These are phyloP conservation scores for Oryzias dopingdopingensis DNA, from an alignment of 2,797 vertebrate species.

Conservation along the genomic window DNA sequence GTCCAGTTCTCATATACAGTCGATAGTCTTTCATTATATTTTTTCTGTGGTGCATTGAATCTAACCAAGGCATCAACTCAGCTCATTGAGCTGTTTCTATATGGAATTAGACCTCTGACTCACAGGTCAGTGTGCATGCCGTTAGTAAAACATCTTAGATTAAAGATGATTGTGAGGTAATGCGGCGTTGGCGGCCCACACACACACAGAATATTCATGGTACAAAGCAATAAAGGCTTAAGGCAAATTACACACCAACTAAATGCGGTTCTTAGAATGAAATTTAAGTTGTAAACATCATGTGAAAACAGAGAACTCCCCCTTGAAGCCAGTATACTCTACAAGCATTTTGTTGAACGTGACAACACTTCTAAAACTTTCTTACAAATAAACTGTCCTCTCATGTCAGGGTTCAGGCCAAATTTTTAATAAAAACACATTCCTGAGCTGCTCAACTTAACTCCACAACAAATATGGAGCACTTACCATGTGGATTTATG, in stretches of 20 bases:
- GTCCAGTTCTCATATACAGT: too few species aligned
- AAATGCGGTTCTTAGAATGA: slow-evolving; percentile 22
- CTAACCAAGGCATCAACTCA: too few species aligned
- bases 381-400: slow-evolving; percentile 4
- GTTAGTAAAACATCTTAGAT: too few species aligned
- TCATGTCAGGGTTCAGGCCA: slow-evolving; percentile 6
- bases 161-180: slow-evolving; percentile 4
- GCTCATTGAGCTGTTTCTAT: too few species aligned
- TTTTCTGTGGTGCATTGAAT: too few species aligned
- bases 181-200: not conserved
- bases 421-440: slow-evolving; percentile 25
- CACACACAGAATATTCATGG: slow-evolving; percentile 7
- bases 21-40: too few species aligned
- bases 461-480: slow-evolving; percentile 30
- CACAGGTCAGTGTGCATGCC: too few species aligned
- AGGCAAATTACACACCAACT: slow-evolving; percentile 21
- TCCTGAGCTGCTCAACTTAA: slow-evolving; percentile 17
- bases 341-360: slow-evolving; percentile 46
- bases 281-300: slow-evolving; percentile 1
- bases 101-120: too few species aligned
- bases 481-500: slow-evolving; percentile 32
- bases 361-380: slow-evolving; percentile 23
- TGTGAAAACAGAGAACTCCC: slow-evolving; percentile 16
- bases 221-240: not conserved
- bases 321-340: slow-evolving; percentile 41